Percentiles rank a stretch among this genome's conserved stretches.
phyloP scores from a whole-genome alignment of 2,113 vertebrate genomes.

The Entelurus aequoreus region DNA sequence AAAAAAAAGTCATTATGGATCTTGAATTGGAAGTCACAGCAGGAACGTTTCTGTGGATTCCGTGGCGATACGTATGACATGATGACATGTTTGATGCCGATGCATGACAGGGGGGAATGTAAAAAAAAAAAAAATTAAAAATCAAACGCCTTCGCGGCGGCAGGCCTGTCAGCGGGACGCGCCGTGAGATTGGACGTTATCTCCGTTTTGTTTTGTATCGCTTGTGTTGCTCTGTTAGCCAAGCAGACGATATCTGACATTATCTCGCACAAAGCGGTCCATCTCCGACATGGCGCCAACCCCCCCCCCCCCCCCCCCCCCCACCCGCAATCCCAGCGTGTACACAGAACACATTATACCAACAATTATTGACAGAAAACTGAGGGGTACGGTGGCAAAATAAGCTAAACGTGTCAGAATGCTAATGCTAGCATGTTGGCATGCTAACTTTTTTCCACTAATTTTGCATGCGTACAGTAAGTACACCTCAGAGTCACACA shows the following conservation, averaged over 20 bases:
- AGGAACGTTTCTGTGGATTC: background rate
- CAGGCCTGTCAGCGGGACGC: constrained; percentile 3
- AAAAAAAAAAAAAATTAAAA: too few species aligned
- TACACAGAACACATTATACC: background rate
- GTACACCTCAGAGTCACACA: too few species aligned
- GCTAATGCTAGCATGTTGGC: too few species aligned
- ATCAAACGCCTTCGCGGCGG: too few species aligned
- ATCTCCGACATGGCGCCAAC: background rate
- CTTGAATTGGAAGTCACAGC: constrained; percentile 7
- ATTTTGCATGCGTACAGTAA: too few species aligned
- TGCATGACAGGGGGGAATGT: too few species aligned
- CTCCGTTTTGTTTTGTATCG: constrained; percentile 12
- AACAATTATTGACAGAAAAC: too few species aligned
- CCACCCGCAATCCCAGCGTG: constrained; percentile 4
- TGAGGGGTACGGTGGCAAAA: too few species aligned
- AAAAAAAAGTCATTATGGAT: constrained; percentile 3
- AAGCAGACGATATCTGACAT: constrained; percentile 26
- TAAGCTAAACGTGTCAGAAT: too few species aligned
- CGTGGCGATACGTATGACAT: too few species aligned
- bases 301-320: too few species aligned
- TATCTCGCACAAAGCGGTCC: constrained; percentile 43
- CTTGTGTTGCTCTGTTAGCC: constrained; percentile 30
- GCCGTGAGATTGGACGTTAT: constrained; percentile 20
- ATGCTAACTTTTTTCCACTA: too few species aligned
- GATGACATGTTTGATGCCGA: background rate